These are phyloP conservation scores for Geophilus truncorum DNA, from an alignment of 2,888 invertebrate genomes.

Conservation along the genomic window DNA sequence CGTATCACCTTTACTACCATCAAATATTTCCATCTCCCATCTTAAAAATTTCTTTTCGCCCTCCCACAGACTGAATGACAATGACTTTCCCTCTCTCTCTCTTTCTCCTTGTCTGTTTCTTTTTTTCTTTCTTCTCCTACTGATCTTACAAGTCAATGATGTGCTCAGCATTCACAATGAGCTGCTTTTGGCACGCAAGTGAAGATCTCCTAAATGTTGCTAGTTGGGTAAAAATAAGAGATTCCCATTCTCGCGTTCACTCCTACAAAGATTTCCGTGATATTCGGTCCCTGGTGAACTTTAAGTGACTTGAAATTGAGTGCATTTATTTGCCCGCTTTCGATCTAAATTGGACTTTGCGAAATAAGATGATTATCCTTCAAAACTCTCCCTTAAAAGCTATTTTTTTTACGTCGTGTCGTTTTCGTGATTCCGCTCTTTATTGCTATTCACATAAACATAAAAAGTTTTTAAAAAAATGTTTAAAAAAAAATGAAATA, in stretches of 20 bases:
- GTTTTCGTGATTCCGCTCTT: too few species aligned
- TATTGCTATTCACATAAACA: background rate
- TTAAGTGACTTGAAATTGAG: constrained; percentile 27
- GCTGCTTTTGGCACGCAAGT: constrained; percentile 27
- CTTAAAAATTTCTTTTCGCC: constrained; percentile 1
- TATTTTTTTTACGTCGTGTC: background rate
- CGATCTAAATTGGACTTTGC: background rate
- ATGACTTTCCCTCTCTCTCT: constrained; percentile 12
- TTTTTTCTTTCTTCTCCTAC: background rate
- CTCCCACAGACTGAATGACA: constrained; percentile 23
- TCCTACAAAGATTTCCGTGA: constrained; percentile 5
- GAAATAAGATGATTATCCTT: constrained; percentile 14
- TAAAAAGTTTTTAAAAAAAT: background rate
- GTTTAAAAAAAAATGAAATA: background rate
- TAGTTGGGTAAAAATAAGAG: constrained; percentile 18
- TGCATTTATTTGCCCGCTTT: constrained; percentile 12
- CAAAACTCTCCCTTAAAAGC: background rate
- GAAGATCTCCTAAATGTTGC: constrained; percentile 24
- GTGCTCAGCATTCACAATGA: constrained; percentile 27
- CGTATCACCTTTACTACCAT: constrained; percentile 21
- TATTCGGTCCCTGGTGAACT: constrained; percentile 22
- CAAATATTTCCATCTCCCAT: constrained; percentile 12
- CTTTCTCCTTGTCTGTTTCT: constrained; percentile 12
- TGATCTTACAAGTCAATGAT: constrained; percentile 24
- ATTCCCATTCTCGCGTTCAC: constrained; percentile 8